Evolutionary conservation across 2,888 invertebrate species (phyloP).

Genomic region (Hyles lineata): DNA sequence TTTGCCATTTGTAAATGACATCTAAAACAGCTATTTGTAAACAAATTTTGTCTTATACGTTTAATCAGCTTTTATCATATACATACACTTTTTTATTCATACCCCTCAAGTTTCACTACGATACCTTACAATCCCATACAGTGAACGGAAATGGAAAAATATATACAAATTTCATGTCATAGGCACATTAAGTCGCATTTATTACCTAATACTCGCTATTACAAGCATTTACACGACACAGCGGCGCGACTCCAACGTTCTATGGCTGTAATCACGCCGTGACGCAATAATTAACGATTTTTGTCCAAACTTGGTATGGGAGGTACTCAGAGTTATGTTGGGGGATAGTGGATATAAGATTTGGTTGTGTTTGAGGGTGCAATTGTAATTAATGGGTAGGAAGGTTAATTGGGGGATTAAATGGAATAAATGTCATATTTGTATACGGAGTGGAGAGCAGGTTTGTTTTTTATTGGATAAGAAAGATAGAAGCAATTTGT

Average conservation of each 20-base stretch:
- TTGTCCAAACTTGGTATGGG: neutral
- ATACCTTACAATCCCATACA: neutral
- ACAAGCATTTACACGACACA: slow-evolving; percentile 2
- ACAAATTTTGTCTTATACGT: no score
- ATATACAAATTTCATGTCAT: neutral
- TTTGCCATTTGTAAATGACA: no score
- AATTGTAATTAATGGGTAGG: no score
- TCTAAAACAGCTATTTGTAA: no score
- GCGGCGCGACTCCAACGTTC: slow-evolving; percentile 5
- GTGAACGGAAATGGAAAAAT: neutral
- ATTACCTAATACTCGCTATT: neutral
- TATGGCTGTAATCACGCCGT: neutral
- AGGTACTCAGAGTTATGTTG: neutral
- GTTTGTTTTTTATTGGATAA: no score
- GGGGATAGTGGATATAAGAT: neutral
- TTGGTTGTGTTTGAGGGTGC: no score
- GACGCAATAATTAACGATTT: slow-evolving; percentile 12
- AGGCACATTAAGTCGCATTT: neutral
- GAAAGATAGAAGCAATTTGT: no score
- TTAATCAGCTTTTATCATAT: no score
- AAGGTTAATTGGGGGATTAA: no score
- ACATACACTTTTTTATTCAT: no score
- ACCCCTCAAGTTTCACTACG: neutral
- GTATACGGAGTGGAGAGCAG: no score
- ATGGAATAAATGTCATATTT: no score